Evolutionary conservation across 2,888 invertebrate species (phyloP).

Genomic region (Amblyjoppa proteus): DNA sequence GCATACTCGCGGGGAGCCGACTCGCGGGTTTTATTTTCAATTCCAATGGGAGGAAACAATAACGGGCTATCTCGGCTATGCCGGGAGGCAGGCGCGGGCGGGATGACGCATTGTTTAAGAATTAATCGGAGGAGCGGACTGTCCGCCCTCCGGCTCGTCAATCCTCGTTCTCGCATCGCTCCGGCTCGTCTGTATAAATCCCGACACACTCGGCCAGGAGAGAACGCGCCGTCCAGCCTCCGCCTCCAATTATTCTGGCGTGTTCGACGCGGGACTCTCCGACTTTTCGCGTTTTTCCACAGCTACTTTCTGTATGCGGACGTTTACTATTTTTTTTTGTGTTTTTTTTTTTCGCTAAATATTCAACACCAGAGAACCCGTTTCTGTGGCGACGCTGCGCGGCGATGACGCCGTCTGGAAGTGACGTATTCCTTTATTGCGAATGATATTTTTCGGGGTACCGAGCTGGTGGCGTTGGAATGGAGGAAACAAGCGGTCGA

Average conservation of each 20-base stretch:
- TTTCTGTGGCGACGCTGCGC: background rate
- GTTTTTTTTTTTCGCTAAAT: background rate
- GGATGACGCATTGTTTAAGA: slow-evolving; percentile 80
- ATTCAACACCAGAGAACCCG: background rate
- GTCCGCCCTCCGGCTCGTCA: slow-evolving; percentile 55
- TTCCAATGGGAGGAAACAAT: slow-evolving; percentile 76
- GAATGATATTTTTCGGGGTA: background rate
- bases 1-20: slow-evolving; percentile 17
- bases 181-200: slow-evolving; percentile 38
- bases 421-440: background rate
- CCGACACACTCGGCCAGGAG: slow-evolving; percentile 25
- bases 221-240: slow-evolving; percentile 28
- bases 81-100: slow-evolving; percentile 67
- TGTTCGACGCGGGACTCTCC: slow-evolving; percentile 62
- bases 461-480: background rate
- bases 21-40: slow-evolving; percentile 80
- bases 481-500: background rate
- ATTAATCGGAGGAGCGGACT: slow-evolving; percentile 76
- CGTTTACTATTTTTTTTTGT: background rate
- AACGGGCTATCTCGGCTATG: slow-evolving; percentile 71
- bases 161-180: slow-evolving; percentile 47
- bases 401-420: background rate
- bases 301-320: slow-evolving; percentile 51
- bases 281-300: slow-evolving; percentile 63
- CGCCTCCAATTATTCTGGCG: slow-evolving; percentile 66